These are phyloP conservation scores for Diadumene lineata DNA, from an alignment of 92 coral and sea anemone species.

Conservation along the genomic window DNA sequence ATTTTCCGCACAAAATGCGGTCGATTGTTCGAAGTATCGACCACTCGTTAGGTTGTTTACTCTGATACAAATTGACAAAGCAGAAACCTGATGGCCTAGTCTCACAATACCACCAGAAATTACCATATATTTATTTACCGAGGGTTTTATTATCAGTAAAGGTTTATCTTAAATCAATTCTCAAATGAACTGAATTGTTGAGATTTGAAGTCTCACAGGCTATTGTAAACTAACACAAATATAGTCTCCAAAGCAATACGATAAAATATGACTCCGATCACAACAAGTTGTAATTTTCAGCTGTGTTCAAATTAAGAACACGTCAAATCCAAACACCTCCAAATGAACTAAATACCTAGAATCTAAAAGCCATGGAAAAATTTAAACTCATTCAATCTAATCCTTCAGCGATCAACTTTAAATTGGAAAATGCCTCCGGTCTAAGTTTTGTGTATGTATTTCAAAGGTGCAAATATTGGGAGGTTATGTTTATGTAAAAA, in stretches of 20 bases:
- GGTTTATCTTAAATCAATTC: too few relatives aligned
- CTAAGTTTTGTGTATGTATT: constrained; percentile 6
- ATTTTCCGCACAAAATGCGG: neutral
- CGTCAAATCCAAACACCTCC: neutral
- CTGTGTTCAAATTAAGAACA: neutral
- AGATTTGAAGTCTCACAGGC: constrained; percentile 9
- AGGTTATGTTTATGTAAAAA: constrained; percentile 17
- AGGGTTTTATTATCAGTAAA: constrained; percentile 1
- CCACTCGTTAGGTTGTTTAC: neutral
- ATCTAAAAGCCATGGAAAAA: neutral
- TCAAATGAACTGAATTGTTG: constrained; percentile 2
- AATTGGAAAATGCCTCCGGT: constrained; percentile 12
- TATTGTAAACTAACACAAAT: constrained; percentile 5
- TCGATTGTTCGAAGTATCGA: neutral
- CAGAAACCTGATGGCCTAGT: neutral
- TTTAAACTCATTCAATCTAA: constrained; percentile 1
- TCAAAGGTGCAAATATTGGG: constrained; percentile 19
- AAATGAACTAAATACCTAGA: neutral
- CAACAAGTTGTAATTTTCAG: neutral
- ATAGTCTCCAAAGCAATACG: neutral
- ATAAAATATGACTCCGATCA: neutral
- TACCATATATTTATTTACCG: constrained; percentile 7
- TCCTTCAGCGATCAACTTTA: constrained; percentile 11
- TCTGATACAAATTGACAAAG: constrained; percentile 6
- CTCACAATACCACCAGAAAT: neutral